Percentiles rank a stretch among this genome's conserved stretches.
These are phyloP conservation scores for Hymenopus coronatus DNA, from an alignment of 2,888 invertebrate species.

Conservation along the genomic window DNA sequence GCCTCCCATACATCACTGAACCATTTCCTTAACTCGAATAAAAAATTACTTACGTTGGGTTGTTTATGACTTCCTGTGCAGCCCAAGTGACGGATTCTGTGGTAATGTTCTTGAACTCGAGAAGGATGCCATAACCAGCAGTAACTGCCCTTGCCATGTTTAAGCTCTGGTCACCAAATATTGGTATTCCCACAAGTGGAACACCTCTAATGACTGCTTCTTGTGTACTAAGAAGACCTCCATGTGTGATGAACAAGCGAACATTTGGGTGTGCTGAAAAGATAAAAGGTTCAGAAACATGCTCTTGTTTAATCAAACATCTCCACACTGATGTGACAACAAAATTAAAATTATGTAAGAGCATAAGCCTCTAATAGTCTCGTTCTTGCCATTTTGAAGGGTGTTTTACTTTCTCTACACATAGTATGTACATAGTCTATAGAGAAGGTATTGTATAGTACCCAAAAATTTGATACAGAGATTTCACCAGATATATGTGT, in stretches of 20 bases:
- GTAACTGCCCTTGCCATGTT: slow-evolving; percentile 38
- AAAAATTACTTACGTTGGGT: neutral
- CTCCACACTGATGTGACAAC: too few species aligned
- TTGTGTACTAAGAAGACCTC: slow-evolving; percentile 48
- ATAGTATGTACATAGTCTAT: too few species aligned
- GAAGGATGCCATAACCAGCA: neutral
- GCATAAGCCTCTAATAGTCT: too few species aligned
- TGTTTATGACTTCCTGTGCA: neutral
- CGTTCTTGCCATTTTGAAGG: too few species aligned
- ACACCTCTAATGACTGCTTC: slow-evolving; percentile 49
- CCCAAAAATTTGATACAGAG: too few species aligned
- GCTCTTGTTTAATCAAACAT: too few species aligned
- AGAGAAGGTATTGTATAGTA: too few species aligned
- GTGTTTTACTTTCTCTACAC: too few species aligned
- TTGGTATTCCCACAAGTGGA: slow-evolving; percentile 49
- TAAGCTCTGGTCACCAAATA: slow-evolving; percentile 50
- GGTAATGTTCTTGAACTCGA: neutral
- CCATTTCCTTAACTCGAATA: neutral
- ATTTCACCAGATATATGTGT: too few species aligned
- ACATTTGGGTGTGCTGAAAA: slow-evolving; percentile 48
- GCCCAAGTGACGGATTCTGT: neutral
- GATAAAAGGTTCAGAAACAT: neutral
- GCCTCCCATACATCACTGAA: too few species aligned
- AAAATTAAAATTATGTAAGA: too few species aligned
- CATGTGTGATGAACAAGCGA: slow-evolving; percentile 50